A percentile compares a stretch with the other conserved stretches of the same genome.
Evolutionary conservation across 2,888 invertebrate species (phyloP).

Genomic region (Lordiphosa fenestrarum): DNA sequence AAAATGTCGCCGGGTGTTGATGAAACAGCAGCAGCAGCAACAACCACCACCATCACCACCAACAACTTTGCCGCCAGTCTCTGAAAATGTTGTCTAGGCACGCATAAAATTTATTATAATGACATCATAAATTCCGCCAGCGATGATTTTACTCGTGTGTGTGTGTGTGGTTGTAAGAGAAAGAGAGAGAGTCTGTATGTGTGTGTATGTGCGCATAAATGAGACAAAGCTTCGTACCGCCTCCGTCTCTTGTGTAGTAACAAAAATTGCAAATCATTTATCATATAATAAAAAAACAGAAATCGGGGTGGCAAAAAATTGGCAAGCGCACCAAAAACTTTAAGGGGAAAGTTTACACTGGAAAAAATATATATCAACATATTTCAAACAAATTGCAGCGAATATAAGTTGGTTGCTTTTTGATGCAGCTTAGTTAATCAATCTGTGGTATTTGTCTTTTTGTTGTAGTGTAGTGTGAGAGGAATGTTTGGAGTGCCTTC

Average conservation of each 20-base stretch:
- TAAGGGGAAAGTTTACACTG: neutral
- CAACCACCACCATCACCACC: conserved; percentile 11
- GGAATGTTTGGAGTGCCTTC: too few species aligned
- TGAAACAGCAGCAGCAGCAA: conserved; percentile 24
- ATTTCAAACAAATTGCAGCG: too few species aligned
- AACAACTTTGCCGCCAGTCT: conserved; percentile 34
- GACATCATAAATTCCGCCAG: conserved; percentile 69
- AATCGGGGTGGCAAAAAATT: conserved; percentile 9
- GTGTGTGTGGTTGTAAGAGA: conserved; percentile 8
- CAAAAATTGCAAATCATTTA: conserved; percentile 50
- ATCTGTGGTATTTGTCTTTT: too few species aligned
- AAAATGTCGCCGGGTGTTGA: conserved; percentile 51
- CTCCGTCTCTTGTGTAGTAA: conserved; percentile 15
- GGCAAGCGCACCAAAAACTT: conserved; percentile 17
- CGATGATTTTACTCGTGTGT: conserved; percentile 36
- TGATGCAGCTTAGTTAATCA: too few species aligned
- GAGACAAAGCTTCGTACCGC: conserved; percentile 32
- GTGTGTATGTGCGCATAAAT: conserved; percentile 25
- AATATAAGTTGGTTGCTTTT: too few species aligned
- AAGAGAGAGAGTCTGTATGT: neutral
- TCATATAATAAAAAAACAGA: conserved; percentile 46
- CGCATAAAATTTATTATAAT: conserved; percentile 70
- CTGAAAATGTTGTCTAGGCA: conserved; percentile 57
- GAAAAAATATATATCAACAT: neutral
- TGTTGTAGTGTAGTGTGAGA: too few species aligned